Evolutionary conservation across 2,888 invertebrate genomes (phyloP).

Genomic region (Sphaeridia pumilis): DNA sequence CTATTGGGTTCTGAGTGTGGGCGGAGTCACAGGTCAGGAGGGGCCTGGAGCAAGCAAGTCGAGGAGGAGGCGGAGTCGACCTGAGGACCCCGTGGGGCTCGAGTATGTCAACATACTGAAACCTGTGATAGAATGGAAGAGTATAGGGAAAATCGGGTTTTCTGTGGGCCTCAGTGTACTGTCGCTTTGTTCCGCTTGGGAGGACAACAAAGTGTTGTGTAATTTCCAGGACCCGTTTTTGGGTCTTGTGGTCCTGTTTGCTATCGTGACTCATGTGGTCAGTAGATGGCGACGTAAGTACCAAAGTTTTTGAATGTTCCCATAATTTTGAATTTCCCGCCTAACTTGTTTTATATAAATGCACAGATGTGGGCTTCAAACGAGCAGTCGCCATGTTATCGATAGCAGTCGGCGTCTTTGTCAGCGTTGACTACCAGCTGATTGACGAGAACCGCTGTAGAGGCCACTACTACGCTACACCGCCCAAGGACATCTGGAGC

Average conservation of each 20-base stretch:
- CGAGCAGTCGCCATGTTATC: conserved; percentile 21
- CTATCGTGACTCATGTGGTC: conserved; percentile 22
- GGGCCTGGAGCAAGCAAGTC: neutral
- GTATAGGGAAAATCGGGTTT: conserved; percentile 42
- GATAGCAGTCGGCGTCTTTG: conserved; percentile 42
- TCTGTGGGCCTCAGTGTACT: conserved; percentile 44
- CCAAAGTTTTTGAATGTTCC: neutral
- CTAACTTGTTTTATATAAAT: conserved; percentile 1
- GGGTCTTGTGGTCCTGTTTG: conserved; percentile 47
- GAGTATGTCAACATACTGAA: conserved; percentile 24
- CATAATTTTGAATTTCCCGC: conserved; percentile 1
- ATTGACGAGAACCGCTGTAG: conserved; percentile 52
- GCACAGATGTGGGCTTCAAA: conserved; percentile 23
- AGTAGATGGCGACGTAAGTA: conserved; percentile 25
- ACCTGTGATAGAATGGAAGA: conserved; percentile 41
- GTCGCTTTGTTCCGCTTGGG: conserved; percentile 44
- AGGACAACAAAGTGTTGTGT: conserved; percentile 48
- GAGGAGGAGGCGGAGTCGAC: neutral
- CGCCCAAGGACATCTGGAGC: conserved; percentile 42
- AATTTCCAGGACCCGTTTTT: conserved; percentile 52
- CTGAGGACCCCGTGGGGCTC: neutral
- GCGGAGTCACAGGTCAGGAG: neutral
- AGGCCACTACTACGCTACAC: conserved; percentile 42
- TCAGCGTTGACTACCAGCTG: conserved; percentile 50
- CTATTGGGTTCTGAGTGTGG: conserved; percentile 4